phyloP scores from a whole-genome alignment of 2,888 invertebrate species.

The Abrostola triplasia region DNA sequence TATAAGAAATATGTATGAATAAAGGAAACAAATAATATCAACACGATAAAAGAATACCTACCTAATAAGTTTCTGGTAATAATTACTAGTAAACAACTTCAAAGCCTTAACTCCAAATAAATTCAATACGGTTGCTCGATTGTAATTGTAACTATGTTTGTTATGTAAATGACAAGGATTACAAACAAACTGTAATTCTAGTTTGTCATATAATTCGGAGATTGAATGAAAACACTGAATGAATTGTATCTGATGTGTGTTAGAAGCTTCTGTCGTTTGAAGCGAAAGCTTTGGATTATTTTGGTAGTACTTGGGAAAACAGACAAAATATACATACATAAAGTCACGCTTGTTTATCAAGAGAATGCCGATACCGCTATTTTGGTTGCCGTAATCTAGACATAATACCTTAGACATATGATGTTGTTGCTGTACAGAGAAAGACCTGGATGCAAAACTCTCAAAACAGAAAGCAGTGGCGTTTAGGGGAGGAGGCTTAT shows the following conservation, averaged over 20 bases:
- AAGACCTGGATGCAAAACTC: too few relatives aligned
- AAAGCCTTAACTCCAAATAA: slow-evolving; percentile 21
- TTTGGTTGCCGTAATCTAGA: too few relatives aligned
- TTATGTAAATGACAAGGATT: slow-evolving; percentile 37
- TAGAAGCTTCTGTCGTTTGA: slow-evolving; percentile 3
- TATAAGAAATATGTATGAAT: too few relatives aligned
- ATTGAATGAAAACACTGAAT: slow-evolving; percentile 39
- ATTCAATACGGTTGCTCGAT: slow-evolving; percentile 29
- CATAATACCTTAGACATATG: too few relatives aligned
- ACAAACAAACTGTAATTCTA: slow-evolving; percentile 18
- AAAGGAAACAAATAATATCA: too few relatives aligned
- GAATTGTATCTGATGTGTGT: slow-evolving; percentile 11
- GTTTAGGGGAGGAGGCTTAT: too few relatives aligned
- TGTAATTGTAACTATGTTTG: slow-evolving; percentile 19
- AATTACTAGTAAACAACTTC: background rate
- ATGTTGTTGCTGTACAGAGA: too few relatives aligned
- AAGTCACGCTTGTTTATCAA: too few relatives aligned
- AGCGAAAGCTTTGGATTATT: slow-evolving; percentile 8
- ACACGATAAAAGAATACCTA: background rate
- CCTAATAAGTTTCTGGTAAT: background rate
- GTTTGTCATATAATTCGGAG: slow-evolving; percentile 8
- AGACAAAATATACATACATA: background rate
- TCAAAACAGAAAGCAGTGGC: too few relatives aligned
- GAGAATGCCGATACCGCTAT: too few relatives aligned
- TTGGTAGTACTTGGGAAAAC: background rate